Evolutionary conservation across 1,140 invertebrate genomes (phyloP), one percentile per base, ranked within the genome.

Genomic region (Microplitis mediator): DNA sequence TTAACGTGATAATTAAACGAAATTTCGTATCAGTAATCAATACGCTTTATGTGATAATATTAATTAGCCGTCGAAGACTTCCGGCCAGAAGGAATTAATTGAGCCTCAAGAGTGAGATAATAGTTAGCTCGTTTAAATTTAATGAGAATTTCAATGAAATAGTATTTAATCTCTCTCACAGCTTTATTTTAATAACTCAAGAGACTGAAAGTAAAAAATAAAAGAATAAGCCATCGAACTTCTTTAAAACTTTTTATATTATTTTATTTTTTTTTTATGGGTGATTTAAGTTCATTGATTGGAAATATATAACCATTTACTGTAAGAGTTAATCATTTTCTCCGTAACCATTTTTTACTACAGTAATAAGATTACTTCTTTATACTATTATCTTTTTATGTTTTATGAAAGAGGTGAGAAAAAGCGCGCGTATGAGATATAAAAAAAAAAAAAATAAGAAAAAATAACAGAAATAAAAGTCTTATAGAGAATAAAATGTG

Each of bases 81-180:
- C 13, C 36, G n/a, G 14, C 6, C 63, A 50, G 16, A n/a, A 50
- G 13, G 14, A 45, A 65, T 65, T 45, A 45, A 65, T 65, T 5
- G n/a, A 14, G 32, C 31, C 36, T 36, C 35, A 65, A 45, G 16
- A 50, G 63, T 65, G 50, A 45, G 16, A 65, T 65, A 65, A 65
- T 65, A 36, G 45, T 45, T 65, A 16, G 34, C 36, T 65, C 4
- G 14, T 23, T 65, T 16, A 14, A 65, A 65, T 65, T 45, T 4
- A 65, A 45, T 65, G 23, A 65, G 23, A 45, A 35, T 9, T 64
- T 23, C 52, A 54, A 61, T 64, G 8, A 64, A 64, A 39, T 31
- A 31, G 58, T 32, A 61, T 13, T 45, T 45, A 45, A 45, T 45
- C 39, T 45, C 39, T 45, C 39, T 23, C 9, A 36, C 36, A 31